Percentiles rank a stretch among this genome's conserved stretches.
These are phyloP conservation scores for Osedax fenrisi DNA, from an alignment of 2,888 invertebrate species.

Conservation along the genomic window DNA sequence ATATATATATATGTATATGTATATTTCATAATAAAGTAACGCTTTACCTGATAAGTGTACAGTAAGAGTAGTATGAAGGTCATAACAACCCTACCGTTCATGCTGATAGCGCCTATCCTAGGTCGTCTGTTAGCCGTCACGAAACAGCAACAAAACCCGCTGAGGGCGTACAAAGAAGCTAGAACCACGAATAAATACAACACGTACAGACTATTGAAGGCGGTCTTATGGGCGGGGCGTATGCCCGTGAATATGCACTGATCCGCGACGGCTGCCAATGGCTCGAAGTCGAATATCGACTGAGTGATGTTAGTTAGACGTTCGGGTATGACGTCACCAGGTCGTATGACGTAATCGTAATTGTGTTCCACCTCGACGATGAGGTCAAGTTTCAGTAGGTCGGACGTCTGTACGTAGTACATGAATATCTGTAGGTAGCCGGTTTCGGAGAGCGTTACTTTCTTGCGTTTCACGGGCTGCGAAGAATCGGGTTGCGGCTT, in stretches of 20 bases:
- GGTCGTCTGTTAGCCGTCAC: slow-evolving; percentile 1
- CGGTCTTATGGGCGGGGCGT: slow-evolving; percentile 11
- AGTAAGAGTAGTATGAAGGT: slow-evolving; percentile 25
- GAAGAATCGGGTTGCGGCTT: too few species aligned
- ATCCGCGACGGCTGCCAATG: not conserved
- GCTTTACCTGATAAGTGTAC: slow-evolving; percentile 25
- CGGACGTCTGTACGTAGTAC: slow-evolving; percentile 33
- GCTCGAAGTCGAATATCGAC: slow-evolving; percentile 17
- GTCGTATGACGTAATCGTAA: not conserved
- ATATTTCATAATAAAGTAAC: not conserved
- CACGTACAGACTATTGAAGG: slow-evolving; percentile 10
- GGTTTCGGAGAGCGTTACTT: not conserved
- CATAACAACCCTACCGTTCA: not conserved
- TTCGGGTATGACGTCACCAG: slow-evolving; percentile 18
- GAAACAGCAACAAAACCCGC: slow-evolving; percentile 15
- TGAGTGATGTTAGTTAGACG: slow-evolving; percentile 4
- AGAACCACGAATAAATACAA: slow-evolving; percentile 18
- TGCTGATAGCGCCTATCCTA: not conserved
- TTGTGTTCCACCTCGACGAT: slow-evolving; percentile 14
- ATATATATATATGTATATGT: not conserved
- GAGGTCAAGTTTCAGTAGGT: slow-evolving; percentile 22
- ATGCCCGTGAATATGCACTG: slow-evolving; percentile 18
- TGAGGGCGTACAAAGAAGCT: slow-evolving; percentile 13
- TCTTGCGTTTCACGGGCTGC: too few species aligned
- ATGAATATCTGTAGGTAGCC: slow-evolving; percentile 34